These are phyloP conservation scores for Cairina moschata DNA, from an alignment of 2,113 vertebrate species.

Conservation along the genomic window DNA sequence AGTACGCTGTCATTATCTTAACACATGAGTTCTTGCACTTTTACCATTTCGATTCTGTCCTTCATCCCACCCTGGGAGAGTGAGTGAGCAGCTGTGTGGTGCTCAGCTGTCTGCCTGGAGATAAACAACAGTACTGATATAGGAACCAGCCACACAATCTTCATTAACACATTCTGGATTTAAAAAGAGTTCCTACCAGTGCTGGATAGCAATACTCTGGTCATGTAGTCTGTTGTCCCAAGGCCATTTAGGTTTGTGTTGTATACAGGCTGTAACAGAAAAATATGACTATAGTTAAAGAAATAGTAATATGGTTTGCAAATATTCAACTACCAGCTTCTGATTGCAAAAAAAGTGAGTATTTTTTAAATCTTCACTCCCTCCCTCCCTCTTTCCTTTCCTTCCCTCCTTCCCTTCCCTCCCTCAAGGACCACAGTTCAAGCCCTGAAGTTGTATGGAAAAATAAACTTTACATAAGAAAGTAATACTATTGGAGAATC, in stretches of 20 bases:
- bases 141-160: not conserved
- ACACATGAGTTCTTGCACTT: no score
- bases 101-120: no score
- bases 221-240: not conserved
- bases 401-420: no score
- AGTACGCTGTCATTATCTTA: no score
- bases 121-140: not conserved
- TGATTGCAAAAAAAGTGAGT: not conserved
- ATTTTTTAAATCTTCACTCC: not conserved
- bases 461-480: not conserved
- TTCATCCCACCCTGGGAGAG: no score
- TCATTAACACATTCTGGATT: not conserved
- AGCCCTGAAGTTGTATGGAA: accelerated
- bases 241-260: not conserved
- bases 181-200: not conserved
- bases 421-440: not conserved
- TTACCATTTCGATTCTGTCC: no score
- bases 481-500: not conserved
- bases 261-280: not conserved
- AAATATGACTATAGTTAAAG: not conserved
- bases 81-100: no score
- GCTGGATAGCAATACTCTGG: not conserved
- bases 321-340: not conserved
- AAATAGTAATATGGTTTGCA: not conserved
- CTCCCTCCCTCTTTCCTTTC: not conserved